phyloP scores from a whole-genome alignment of 2,888 invertebrate genomes.

The Hybos culiciformis region DNA sequence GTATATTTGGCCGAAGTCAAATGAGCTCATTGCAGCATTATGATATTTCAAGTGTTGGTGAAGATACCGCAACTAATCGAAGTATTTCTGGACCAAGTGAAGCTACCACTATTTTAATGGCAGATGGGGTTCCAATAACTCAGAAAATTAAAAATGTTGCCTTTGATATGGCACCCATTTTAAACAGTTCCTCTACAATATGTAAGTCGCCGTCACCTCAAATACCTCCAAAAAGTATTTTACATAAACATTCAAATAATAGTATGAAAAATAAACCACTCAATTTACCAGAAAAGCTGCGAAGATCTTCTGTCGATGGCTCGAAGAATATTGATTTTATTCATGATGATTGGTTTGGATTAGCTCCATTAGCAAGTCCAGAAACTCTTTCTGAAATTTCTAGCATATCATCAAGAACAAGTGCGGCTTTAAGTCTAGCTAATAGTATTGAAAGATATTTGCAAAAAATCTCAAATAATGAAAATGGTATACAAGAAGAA shows the following conservation, averaged over 20 bases:
- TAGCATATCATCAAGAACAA: conserved; percentile 56
- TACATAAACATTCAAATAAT: conserved; percentile 14
- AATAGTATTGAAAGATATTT: conserved; percentile 33
- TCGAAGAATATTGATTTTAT: conserved; percentile 38
- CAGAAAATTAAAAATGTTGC: conserved; percentile 25
- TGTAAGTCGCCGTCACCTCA: conserved; percentile 17
- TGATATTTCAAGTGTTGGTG: conserved; percentile 34
- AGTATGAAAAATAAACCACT: conserved; percentile 21
- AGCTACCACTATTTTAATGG: conserved; percentile 26
- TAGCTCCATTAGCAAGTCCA: conserved; percentile 69
- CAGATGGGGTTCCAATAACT: conserved; percentile 11
- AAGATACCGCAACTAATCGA: conserved; percentile 23
- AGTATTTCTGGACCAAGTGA: conserved; percentile 32
- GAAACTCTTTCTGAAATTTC: conserved; percentile 73
- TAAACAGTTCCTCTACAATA: background rate
- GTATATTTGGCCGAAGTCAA: conserved; percentile 32
- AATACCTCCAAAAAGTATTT: conserved; percentile 18
- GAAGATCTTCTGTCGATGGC: conserved; percentile 27
- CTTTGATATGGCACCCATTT: conserved; percentile 26
- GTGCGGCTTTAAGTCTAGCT: conserved; percentile 38
- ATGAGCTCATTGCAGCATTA: conserved; percentile 34
- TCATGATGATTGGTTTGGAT: conserved; percentile 51
- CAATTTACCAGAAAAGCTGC: conserved; percentile 23
- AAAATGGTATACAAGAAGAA: conserved; percentile 16
- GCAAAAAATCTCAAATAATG: conserved; percentile 23